A percentile compares a stretch with the other conserved stretches of the same genome.
Evolutionary conservation across 2,888 invertebrate genomes (phyloP).

Genomic region (Drosophila prostipennis): DNA sequence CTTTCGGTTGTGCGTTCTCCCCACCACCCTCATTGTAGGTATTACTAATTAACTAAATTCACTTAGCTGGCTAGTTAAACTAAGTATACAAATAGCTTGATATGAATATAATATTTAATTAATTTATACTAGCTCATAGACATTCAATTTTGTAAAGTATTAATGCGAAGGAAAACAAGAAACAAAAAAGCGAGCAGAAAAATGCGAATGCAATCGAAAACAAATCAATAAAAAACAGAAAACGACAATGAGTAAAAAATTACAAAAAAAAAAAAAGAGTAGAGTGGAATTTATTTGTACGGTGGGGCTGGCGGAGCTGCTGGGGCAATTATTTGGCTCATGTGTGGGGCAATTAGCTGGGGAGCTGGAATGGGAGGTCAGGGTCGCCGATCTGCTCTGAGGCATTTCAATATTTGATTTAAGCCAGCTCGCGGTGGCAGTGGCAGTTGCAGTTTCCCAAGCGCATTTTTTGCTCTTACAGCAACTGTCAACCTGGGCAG

Average conservation of each 20-base stretch:
- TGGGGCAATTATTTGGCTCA: slow-evolving; percentile 51
- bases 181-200: slow-evolving; percentile 41
- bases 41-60: slow-evolving; percentile 53
- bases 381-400: slow-evolving; percentile 55
- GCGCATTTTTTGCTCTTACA: slow-evolving; percentile 68
- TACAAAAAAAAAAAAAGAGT: slow-evolving; percentile 27
- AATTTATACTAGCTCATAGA: slow-evolving; percentile 74
- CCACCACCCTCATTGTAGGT: slow-evolving; percentile 46
- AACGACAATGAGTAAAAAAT: slow-evolving; percentile 49
- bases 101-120: slow-evolving; percentile 66
- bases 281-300: slow-evolving; percentile 64
- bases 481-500: slow-evolving; percentile 35
- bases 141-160: slow-evolving; percentile 74
- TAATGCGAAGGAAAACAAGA: slow-evolving; percentile 59
- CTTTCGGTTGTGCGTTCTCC: slow-evolving; percentile 58
- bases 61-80: slow-evolving; percentile 54
- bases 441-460: slow-evolving; percentile 71
- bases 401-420: slow-evolving; percentile 77
- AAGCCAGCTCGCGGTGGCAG: slow-evolving; percentile 59
- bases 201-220: slow-evolving; percentile 60
- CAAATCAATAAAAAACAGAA: slow-evolving; percentile 67
- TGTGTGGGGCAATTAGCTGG: slow-evolving; percentile 68
- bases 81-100: slow-evolving; percentile 40
- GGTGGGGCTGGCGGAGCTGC: not conserved
- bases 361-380: slow-evolving; percentile 42